Base-by-base conservation (phyloP, 2,113 vertebrate species). In the Clinocottus analis region DNA sequence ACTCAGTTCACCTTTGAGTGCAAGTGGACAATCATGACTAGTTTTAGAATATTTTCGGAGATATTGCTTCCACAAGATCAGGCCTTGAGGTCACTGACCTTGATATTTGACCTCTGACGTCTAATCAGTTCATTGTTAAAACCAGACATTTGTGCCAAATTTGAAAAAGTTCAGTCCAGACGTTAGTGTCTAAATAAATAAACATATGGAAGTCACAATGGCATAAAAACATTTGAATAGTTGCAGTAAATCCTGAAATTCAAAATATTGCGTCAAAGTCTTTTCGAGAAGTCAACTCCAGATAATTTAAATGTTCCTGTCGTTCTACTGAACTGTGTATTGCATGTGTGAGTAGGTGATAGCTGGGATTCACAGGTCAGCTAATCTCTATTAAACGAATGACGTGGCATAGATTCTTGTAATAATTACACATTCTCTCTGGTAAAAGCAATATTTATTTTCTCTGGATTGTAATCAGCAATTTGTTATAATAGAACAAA, bases 391-490 rank as follows among this genome's bases (percentile, higher is more conserved):
- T 77, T 53, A 17, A 73, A 78, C 7, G 4, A 14, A 14, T 58
- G 7, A 69, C 23, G 35, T 3, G 37, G 53, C 31, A 43, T 14
- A 3, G n/a, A 23, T 58, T 67, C 11, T 25, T 73, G 39, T 47
- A 66, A 61, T 33, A 70, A 82, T 19, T 23, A 74, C 33, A 51
- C n/a, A 29, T 31, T 13, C 33, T 53, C 29, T 73, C 63, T 29
- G 63, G 31, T 70, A 79, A 41, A 73, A 81, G 23, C 17, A 45
- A 39, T 39, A 49, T 45, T 62, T n/a, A n/a, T 5, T 60, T 87
- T 49, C n/a, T 78, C 25, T 67, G 14, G 59, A 75, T 75, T 64
- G 59, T 70, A 83, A 77, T 63, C 43, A 43, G 59, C 70, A 69
- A n/a, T 55, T 37, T 49, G 13, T 60, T 61, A 45, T 11, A n/a